phyloP scores from a whole-genome alignment of 2,888 invertebrate species.

The Laspeyria flexula region DNA sequence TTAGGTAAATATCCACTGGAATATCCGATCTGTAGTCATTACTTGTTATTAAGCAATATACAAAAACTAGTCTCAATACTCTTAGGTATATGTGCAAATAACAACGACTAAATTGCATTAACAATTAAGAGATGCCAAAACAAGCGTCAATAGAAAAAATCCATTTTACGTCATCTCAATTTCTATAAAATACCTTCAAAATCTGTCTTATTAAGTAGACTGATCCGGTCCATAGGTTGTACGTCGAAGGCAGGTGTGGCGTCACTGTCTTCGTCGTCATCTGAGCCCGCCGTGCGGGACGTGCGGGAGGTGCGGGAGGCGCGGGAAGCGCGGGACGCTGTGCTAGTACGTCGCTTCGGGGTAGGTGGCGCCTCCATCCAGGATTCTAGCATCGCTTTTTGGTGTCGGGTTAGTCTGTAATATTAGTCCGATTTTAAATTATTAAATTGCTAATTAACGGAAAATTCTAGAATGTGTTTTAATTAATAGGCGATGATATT shows the following conservation, averaged over 20 bases:
- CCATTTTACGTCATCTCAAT: too few species aligned
- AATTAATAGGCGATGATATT: too few species aligned
- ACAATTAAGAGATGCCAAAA: too few species aligned
- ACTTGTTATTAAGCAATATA: too few species aligned
- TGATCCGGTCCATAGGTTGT: slow-evolving; percentile 76
- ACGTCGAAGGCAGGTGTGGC: slow-evolving; percentile 55
- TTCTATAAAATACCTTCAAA: slow-evolving; percentile 72
- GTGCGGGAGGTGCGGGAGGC: slow-evolving; percentile 33
- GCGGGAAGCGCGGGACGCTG: slow-evolving; percentile 24
- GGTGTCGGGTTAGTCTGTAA: slow-evolving; percentile 78
- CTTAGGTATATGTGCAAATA: too few species aligned
- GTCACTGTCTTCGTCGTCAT: slow-evolving; percentile 50
- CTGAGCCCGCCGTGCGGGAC: slow-evolving; percentile 23
- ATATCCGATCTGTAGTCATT: too few species aligned
- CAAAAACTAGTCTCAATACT: too few species aligned
- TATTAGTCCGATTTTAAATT: neutral
- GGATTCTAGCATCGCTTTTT: slow-evolving; percentile 72
- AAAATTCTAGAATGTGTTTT: too few species aligned
- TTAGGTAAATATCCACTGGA: too few species aligned
- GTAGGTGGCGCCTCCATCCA: slow-evolving; percentile 45
- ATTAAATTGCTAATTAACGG: too few species aligned
- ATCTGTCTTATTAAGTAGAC: slow-evolving; percentile 73
- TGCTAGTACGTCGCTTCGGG: slow-evolving; percentile 27
- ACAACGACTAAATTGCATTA: too few species aligned
- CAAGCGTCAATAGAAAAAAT: too few species aligned